Base-by-base conservation (phyloP, 2,797 vertebrate species). In the Distichodus sexfasciatus region DNA sequence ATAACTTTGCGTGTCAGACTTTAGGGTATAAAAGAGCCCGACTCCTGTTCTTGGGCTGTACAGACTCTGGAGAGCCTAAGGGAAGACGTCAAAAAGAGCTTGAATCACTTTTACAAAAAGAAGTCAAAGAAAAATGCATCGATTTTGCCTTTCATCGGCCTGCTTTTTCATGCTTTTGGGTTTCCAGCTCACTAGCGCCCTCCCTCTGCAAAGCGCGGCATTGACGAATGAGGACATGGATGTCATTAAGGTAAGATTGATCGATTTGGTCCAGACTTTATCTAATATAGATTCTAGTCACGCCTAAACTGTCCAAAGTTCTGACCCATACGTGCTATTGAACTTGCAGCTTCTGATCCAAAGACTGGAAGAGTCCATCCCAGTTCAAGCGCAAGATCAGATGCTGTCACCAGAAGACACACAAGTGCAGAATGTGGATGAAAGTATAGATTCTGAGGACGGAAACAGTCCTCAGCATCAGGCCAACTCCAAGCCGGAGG, bases 11-110 rank as follows among this genome's bases (percentile, higher is more conserved):
- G 47, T 76, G 83, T 81, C 71, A 46, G 63, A 71, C 72, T 75
- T 44, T 74, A 6, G 31, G 69, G 84, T 90, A 90, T 92, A 92
- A 88, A 91, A 86, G 87, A 69, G 78, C 61, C 58, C 10, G 15
- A 60, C 58, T 43, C 19, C 77, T 50, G 59, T 68, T 43, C 29
- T 24, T 31, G 48, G 61, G 31, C 46, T 24, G 84, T 72, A 74
- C 65, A 77, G 74, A 79, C 72, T 72, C 71, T 74, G 14, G 71
- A 61, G 71, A 66, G 70, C 67, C 72, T 44, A 46, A 15, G 38
- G 60, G 40, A 72, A 55, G 10, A 23, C 9, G 14, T 12, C 2
- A 73, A 33, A 43, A 58, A 40, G 15, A n/a, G 23, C 3, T 62
- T 47, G 3, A 29, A 62, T 14, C 19, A 38, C 3, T 43, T 1